Evolutionary conservation across 2,113 vertebrate genomes (phyloP).

Genomic region (Notarius lentiginosus): DNA sequence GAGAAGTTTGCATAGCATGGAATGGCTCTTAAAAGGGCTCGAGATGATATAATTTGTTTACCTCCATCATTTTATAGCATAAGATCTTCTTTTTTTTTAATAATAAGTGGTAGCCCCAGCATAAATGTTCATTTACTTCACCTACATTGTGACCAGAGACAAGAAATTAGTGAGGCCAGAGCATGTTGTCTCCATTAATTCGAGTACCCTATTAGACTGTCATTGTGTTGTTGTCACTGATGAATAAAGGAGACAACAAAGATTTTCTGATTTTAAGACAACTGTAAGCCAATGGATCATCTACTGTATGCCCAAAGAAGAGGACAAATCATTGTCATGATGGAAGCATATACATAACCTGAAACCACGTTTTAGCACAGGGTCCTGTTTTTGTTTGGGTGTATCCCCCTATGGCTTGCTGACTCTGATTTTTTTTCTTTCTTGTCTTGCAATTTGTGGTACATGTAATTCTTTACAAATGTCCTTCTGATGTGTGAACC

Average conservation of each 20-base stretch:
- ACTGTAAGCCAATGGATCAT: background rate
- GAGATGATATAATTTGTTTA: background rate
- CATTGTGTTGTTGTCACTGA: background rate
- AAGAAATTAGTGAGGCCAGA: background rate
- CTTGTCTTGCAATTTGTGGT: background rate
- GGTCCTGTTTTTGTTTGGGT: background rate
- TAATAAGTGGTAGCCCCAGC: background rate
- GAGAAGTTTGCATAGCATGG: constrained; percentile 10
- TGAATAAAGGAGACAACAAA: background rate
- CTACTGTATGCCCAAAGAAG: background rate
- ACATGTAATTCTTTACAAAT: background rate
- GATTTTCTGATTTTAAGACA: background rate
- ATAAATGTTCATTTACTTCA: background rate
- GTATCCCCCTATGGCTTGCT: background rate
- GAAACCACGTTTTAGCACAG: background rate
- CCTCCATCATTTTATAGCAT: background rate
- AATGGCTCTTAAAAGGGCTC: background rate
- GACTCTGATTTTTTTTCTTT: background rate
- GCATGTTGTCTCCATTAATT: background rate
- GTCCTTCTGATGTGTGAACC: background rate
- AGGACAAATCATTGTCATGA: background rate
- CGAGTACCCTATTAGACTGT: background rate
- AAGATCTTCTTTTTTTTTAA: background rate
- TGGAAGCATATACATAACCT: background rate
- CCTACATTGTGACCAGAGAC: background rate